A percentile compares a stretch with the other conserved stretches of the same genome.
Conservation (phyloP, 2,797 vertebrate genomes). For the Pipistrellus nathusii region DNA sequence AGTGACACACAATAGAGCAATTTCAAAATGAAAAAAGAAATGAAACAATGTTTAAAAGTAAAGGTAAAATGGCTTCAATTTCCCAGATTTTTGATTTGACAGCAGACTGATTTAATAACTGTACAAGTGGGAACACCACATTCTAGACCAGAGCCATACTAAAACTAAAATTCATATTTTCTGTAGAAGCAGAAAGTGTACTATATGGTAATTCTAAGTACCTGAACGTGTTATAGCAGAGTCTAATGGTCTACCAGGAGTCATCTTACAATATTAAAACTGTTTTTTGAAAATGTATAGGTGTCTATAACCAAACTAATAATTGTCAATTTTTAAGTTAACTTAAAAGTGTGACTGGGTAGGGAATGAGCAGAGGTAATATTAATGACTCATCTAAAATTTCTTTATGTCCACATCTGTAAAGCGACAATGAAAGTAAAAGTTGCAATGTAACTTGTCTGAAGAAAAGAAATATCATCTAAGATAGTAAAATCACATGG, state of each 20-base stretch:
- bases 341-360: neutral
- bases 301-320: neutral
- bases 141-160: neutral
- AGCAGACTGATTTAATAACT: slow-evolving; percentile 57
- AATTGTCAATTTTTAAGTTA: slow-evolving; percentile 13
- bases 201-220: neutral
- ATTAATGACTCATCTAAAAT: slow-evolving; percentile 49
- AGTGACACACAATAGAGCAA: slow-evolving; percentile 30
- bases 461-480: neutral
- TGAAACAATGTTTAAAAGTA: slow-evolving; percentile 55
- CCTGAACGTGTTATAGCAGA: slow-evolving; percentile 8
- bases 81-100: slow-evolving; percentile 67
- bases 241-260: neutral
- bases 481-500: neutral
- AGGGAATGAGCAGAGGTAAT: neutral
- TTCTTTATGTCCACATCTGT: neutral
- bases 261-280: neutral
- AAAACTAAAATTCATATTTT: slow-evolving; percentile 32
- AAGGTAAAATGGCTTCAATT: slow-evolving; percentile 66
- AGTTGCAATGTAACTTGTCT: neutral
- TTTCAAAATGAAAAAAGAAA: slow-evolving; percentile 69
- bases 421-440: slow-evolving; percentile 56
- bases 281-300: neutral
- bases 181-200: neutral
- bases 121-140: neutral